Conservation (phyloP, 2,797 vertebrate species). For the Botia kubotai region DNA sequence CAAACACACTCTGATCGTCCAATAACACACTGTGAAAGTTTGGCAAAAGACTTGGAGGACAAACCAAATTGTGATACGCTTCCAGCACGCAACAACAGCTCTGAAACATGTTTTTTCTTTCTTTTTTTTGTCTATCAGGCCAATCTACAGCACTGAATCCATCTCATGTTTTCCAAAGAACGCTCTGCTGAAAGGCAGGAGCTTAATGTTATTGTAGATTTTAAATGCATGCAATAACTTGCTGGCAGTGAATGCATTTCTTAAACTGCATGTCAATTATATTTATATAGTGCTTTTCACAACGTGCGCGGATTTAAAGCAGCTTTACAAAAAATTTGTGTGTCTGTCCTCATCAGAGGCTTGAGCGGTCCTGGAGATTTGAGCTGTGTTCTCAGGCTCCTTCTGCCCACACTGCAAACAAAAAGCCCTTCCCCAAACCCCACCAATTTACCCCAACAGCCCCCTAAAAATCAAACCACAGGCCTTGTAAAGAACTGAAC, state of each 20-base stretch:
- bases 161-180: background rate
- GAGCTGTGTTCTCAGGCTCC: background rate
- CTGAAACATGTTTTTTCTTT: background rate
- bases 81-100: background rate
- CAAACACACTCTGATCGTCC: background rate
- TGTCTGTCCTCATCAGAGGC: too few relatives aligned
- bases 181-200: background rate
- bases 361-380: background rate
- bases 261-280: too few relatives aligned
- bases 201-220: background rate
- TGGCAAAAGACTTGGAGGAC: background rate
- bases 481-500: background rate
- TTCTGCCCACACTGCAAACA: background rate
- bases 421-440: background rate
- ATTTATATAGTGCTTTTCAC: background rate
- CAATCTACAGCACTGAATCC: background rate
- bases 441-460: background rate
- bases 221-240: too few relatives aligned
- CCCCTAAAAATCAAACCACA: slow-evolving; percentile 2
- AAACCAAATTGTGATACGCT: background rate
- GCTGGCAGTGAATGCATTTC: too few relatives aligned
- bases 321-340: background rate
- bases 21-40: background rate
- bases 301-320: background rate
- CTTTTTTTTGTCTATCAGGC: background rate